These are phyloP conservation scores for Ommatoiulus sabulosus DNA, from an alignment of 2,888 invertebrate species.

Conservation along the genomic window DNA sequence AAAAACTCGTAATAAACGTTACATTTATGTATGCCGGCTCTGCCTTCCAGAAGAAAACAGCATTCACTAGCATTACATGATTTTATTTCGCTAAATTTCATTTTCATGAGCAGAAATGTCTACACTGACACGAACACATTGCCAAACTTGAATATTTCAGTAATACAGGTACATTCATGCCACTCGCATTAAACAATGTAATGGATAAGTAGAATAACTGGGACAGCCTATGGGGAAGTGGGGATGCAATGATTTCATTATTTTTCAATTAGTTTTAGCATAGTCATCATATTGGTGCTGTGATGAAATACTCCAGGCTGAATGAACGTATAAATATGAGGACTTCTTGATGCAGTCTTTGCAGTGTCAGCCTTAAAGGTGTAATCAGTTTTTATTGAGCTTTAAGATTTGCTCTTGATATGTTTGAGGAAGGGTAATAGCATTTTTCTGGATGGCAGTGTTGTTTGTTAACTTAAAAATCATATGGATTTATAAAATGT, in stretches of 20 bases:
- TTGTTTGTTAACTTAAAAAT: neutral
- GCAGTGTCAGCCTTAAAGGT: neutral
- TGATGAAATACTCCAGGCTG: neutral
- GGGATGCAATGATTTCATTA: neutral
- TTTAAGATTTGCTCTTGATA: neutral
- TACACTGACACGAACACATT: neutral
- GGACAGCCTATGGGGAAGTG: neutral
- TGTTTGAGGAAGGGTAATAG: neutral
- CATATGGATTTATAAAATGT: slow-evolving; percentile 26
- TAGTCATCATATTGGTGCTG: neutral
- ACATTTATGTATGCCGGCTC: slow-evolving; percentile 14
- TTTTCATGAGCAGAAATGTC: neutral
- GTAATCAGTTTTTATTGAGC: neutral
- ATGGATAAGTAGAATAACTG: neutral
- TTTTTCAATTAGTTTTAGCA: neutral
- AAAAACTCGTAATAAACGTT: neutral
- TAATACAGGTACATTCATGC: neutral
- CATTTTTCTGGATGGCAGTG: slow-evolving; percentile 38
- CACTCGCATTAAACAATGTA: neutral
- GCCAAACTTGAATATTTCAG: neutral
- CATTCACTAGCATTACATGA: neutral
- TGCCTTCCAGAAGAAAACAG: slow-evolving; percentile 47
- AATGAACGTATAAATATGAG: neutral
- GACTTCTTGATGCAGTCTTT: neutral
- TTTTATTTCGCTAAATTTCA: neutral